A percentile compares a stretch with the other conserved stretches of the same genome.
Conservation (phyloP, 1,140 invertebrate genomes). For the Cydia pomonella region DNA sequence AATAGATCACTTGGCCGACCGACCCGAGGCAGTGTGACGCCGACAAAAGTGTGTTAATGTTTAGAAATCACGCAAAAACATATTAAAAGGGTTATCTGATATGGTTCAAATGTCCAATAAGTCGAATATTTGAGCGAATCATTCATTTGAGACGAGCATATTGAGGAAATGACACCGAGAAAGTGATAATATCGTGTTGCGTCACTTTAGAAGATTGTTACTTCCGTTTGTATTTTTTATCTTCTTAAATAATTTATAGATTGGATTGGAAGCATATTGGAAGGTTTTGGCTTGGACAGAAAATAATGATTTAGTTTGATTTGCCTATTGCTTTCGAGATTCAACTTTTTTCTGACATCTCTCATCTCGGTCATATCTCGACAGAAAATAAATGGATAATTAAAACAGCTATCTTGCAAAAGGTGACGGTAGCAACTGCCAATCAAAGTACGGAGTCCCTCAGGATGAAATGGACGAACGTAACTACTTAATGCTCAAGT, state of each 20-base stretch:
- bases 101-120: not conserved
- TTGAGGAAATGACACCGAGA: conserved; percentile 19
- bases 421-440: conserved; percentile 2
- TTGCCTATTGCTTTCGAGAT: no score
- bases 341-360: no score
- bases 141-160: not conserved
- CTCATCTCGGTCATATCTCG: not conserved
- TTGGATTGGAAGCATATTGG: no score
- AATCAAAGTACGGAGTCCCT: not conserved
- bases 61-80: not conserved
- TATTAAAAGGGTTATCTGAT: not conserved
- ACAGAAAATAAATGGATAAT: not conserved
- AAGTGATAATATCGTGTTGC: conserved; percentile 4
- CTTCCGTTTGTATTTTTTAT: not conserved
- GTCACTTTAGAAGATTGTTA: not conserved
- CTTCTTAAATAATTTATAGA: not conserved
- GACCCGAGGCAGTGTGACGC: not conserved
- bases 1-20: not conserved
- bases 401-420: not conserved
- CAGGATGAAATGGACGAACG: not conserved
- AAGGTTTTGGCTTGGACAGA: no score
- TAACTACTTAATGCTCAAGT: not conserved
- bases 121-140: not conserved
- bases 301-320: no score
- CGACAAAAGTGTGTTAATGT: not conserved